A percentile compares a stretch with the other conserved stretches of the same genome.
phyloP scores from a whole-genome alignment of 2,888 invertebrate genomes.

The Globia sparganii region DNA sequence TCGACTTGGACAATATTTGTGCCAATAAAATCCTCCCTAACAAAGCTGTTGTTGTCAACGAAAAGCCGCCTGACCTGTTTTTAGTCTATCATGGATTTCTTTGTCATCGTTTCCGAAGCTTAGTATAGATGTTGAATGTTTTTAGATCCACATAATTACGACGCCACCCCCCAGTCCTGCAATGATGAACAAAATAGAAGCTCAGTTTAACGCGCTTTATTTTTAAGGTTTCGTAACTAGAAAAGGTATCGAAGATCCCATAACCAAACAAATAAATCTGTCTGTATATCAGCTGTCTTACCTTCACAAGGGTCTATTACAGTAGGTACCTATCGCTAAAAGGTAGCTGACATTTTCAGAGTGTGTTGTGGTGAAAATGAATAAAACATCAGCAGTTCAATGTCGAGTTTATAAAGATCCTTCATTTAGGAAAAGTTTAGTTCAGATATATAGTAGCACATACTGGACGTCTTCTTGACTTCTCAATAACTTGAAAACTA shows the following conservation, averaged over 20 bases:
- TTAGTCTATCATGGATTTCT: conserved; percentile 81
- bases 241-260: conserved; percentile 1
- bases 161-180: not conserved
- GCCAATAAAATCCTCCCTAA: conserved; percentile 88
- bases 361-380: conserved; percentile 44
- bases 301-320: conserved; percentile 7
- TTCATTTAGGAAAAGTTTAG: conserved; percentile 43
- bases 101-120: conserved; percentile 75
- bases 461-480: conserved; percentile 76
- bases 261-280: conserved; percentile 5
- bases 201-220: not conserved
- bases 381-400: conserved; percentile 46
- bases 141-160: conserved; percentile 50
- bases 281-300: conserved; percentile 20
- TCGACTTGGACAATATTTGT: conserved; percentile 89
- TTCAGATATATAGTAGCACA: conserved; percentile 51
- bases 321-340: conserved; percentile 7
- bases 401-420: conserved; percentile 42
- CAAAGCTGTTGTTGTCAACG: conserved; percentile 89
- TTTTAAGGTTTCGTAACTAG: not conserved
- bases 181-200: conserved; percentile 6
- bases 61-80: conserved; percentile 86
- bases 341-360: conserved; percentile 34
- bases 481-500: conserved; percentile 88
- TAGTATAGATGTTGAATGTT: conserved; percentile 63